These are phyloP conservation scores for Atherinomorus stipes DNA, from an alignment of 2,113 vertebrate species.

Conservation along the genomic window DNA sequence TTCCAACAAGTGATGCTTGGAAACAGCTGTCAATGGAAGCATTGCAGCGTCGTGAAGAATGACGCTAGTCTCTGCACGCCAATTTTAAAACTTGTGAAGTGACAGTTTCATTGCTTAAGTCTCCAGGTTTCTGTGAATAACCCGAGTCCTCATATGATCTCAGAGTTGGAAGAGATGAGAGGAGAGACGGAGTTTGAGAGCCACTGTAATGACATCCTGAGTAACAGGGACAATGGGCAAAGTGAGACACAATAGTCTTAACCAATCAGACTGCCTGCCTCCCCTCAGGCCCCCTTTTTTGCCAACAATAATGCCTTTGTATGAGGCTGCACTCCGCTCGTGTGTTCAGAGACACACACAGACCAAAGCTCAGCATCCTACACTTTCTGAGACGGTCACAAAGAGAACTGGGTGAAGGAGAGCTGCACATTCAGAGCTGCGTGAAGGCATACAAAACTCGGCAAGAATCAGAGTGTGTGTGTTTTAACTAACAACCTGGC, in stretches of 20 bases:
- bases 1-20: background rate
- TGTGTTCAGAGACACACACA: slow-evolving; percentile 47
- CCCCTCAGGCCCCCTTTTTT: slow-evolving; percentile 73
- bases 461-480: slow-evolving; percentile 14
- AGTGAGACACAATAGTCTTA: slow-evolving; percentile 82
- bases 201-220: slow-evolving; percentile 76
- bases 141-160: slow-evolving; percentile 71
- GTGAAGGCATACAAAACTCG: slow-evolving; percentile 25
- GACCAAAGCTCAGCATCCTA: slow-evolving; percentile 51
- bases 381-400: slow-evolving; percentile 58
- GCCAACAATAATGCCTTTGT: slow-evolving; percentile 80
- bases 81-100: slow-evolving; percentile 30
- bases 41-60: slow-evolving; percentile 17
- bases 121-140: slow-evolving; percentile 40
- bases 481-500: slow-evolving; percentile 27
- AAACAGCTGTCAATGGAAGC: slow-evolving; percentile 20
- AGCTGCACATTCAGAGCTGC: slow-evolving; percentile 23
- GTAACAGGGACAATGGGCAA: slow-evolving; percentile 73
- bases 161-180: slow-evolving; percentile 31
- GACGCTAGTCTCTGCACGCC: slow-evolving; percentile 8
- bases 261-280: slow-evolving; percentile 78
- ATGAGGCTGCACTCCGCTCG: slow-evolving; percentile 74
- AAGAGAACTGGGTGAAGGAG: slow-evolving; percentile 32
- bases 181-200: slow-evolving; percentile 47
- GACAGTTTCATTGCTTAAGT: slow-evolving; percentile 32